Evolutionary conservation across 2,888 invertebrate genomes (phyloP), one percentile per base, ranked within the genome.

Genomic region (Agriopis aurantiaria): DNA sequence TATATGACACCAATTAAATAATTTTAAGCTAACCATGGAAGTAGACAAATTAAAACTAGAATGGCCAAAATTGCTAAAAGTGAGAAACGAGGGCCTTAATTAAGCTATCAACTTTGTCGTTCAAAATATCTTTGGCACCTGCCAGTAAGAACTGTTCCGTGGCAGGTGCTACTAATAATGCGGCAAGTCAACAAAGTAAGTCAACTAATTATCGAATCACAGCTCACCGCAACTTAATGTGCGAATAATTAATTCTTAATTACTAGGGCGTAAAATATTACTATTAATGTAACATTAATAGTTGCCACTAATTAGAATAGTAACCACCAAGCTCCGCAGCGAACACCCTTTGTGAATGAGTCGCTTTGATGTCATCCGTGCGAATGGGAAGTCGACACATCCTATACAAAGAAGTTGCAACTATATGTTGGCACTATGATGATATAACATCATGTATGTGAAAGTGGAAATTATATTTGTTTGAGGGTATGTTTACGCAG

Each of bases 301-400:
- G 60, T 60, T 52, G n/a, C 51, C 43, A 49, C 57, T 73, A 69
- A 75, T 75, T 71, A 75, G 65, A 72, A 72, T 71, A 76, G 71
- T 73, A 65, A 71, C 45, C 68, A 57, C 62, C 8, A 46, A 48
- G 53, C 63, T 66, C 48, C 64, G 23, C 40, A 65, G 51, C 45
- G 66, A 75, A 68, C 76, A 74, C 58, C 71, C 73, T 71, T 75
- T 75, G 73, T 75, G 33, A 12, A n/a, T n/a, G 56, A 43, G 53
- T 43, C 49, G 63, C 76, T 76, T 77, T 77, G 75, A 74, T 70
- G 75, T 71, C 73, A 64, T 43, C 41, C 64, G 71, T 64, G 72
- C 65, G 73, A 69, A 56, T 57, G 45, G 52, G 41, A 58, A 59
- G 51, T 58, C 33, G 45, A 43, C 62, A 58, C 61, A 12, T 9